Conservation (phyloP, 2,113 vertebrate genomes). For the Mobula birostris region DNA sequence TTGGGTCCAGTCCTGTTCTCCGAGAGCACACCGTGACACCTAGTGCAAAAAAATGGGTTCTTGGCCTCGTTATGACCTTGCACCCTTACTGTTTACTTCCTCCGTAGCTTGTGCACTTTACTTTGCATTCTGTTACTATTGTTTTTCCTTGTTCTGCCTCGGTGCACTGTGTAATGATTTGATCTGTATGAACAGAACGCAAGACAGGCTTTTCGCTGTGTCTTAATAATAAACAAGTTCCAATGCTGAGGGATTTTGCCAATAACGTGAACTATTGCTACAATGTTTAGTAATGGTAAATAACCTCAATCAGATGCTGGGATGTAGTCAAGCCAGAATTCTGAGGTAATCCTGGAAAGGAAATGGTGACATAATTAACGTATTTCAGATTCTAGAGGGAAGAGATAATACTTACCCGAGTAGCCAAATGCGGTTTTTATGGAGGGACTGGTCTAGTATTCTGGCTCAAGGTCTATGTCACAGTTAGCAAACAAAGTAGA, state of each 20-base stretch:
- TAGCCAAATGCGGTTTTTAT: neutral
- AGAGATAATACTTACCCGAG: neutral
- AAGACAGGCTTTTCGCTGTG: too few relatives aligned
- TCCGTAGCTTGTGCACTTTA: too few relatives aligned
- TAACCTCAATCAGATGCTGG: neutral
- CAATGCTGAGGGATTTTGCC: neutral
- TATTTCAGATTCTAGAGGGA: neutral
- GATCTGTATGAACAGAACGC: too few relatives aligned
- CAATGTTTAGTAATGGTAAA: neutral
- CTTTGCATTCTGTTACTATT: too few relatives aligned
- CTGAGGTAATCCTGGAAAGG: slow-evolving; percentile 19
- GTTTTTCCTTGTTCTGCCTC: too few relatives aligned
- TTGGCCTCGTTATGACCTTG: too few relatives aligned
- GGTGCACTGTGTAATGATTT: too few relatives aligned
- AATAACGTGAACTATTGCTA: neutral
- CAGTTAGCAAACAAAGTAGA: neutral
- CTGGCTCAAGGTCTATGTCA: neutral
- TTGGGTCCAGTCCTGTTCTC: too few relatives aligned
- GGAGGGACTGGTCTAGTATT: neutral
- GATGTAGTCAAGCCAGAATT: neutral
- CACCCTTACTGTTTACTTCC: too few relatives aligned
- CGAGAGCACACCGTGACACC: too few relatives aligned
- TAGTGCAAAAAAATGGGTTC: too few relatives aligned
- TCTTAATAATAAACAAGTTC: too few relatives aligned
- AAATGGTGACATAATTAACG: neutral